Conservation (phyloP, 2,888 invertebrate species). For the Herminia tarsipennalis region DNA sequence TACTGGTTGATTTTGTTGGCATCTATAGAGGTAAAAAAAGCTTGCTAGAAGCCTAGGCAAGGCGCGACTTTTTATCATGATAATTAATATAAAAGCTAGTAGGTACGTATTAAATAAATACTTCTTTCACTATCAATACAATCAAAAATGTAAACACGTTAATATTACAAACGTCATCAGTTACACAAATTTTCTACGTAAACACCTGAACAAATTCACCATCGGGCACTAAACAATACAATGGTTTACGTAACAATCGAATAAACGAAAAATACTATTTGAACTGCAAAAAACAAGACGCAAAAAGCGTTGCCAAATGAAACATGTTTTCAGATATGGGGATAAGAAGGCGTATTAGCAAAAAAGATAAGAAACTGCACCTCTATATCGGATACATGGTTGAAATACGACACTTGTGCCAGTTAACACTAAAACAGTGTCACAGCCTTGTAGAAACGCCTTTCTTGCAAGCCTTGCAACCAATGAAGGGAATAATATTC, state of each 20-base stretch:
- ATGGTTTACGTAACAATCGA: slow-evolving; percentile 4
- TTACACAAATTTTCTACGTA: slow-evolving; percentile 19
- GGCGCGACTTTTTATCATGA: not conserved
- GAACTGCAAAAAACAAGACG: slow-evolving; percentile 17
- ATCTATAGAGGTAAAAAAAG: no score
- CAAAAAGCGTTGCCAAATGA: not conserved
- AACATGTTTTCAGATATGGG: slow-evolving; percentile 3
- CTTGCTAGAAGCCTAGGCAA: no score
- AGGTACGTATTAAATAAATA: no score
- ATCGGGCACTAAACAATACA: slow-evolving; percentile 21
- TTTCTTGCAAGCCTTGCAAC: not conserved
- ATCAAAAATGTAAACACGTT: slow-evolving; percentile 1
- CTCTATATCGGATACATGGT: not conserved
- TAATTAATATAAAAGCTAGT: no score
- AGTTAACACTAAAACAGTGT: not conserved
- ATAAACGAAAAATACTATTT: slow-evolving; percentile 5
- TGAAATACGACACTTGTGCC: not conserved
- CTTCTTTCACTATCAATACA: not conserved
- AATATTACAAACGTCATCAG: not conserved
- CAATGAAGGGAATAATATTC: no score
- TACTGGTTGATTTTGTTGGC: no score
- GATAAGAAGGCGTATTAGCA: slow-evolving; percentile 7
- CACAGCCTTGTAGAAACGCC: not conserved
- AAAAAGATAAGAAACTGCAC: slow-evolving; percentile 6
- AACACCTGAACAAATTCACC: slow-evolving; percentile 37